Evolutionary conservation across 2,797 vertebrate species (phyloP).

Genomic region (Pangasius macronema): DNA sequence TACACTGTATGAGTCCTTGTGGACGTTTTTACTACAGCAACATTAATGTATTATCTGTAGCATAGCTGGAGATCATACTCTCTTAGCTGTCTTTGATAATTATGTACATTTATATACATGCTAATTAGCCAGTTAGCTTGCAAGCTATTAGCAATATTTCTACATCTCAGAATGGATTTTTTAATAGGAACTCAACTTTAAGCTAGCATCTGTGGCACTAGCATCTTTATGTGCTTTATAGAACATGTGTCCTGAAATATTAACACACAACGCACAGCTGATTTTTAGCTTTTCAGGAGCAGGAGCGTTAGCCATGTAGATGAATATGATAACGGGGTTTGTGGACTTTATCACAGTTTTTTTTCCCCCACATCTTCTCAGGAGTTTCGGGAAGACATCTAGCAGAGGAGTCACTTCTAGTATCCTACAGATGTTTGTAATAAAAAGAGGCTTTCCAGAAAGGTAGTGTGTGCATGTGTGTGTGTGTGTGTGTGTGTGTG

Average conservation of each 20-base stretch:
- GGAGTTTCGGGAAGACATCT: neutral
- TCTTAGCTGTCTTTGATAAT: too few relatives aligned
- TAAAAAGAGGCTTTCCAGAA: neutral
- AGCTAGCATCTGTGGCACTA: too few relatives aligned
- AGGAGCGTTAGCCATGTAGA: neutral
- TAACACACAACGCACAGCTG: neutral
- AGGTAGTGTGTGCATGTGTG: neutral
- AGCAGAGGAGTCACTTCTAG: neutral
- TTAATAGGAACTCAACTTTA: too few relatives aligned
- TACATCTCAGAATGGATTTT: too few relatives aligned
- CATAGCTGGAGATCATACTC: neutral
- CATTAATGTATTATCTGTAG: neutral
- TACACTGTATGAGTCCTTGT: too few relatives aligned
- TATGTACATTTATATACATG: too few relatives aligned
- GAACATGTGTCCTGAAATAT: neutral
- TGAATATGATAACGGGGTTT: neutral
- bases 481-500: conserved; percentile 11
- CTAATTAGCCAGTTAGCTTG: too few relatives aligned
- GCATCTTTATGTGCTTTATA: neutral
- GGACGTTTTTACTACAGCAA: too few relatives aligned
- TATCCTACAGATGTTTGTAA: neutral
- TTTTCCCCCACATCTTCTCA: neutral
- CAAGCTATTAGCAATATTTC: too few relatives aligned
- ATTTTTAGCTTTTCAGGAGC: neutral
- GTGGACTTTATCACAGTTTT: neutral